Evolutionary conservation across 2,113 vertebrate species (phyloP), one percentile per base, ranked within the genome.

Genomic region (Mionectes macconnelli): DNA sequence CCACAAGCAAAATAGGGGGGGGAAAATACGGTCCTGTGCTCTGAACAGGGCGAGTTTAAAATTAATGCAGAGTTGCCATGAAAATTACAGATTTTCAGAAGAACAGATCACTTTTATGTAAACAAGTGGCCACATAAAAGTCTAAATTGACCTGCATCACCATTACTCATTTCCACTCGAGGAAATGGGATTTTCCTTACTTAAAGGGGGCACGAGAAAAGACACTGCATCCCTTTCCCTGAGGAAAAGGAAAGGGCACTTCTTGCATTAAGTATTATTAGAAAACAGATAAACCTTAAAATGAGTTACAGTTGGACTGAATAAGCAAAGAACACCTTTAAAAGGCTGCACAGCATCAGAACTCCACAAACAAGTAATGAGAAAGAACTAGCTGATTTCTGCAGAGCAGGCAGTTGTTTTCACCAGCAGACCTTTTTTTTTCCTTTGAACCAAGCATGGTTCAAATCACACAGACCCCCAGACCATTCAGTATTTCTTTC

Each of bases 141-240:
- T 69, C 68, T 70, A 49, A 89, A 64, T 8, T 87, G 93, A 89
- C 68, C 90, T 68, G 72, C 86, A 95, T 57, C 80, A 82, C 39
- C 86, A 93, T 90, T 95, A 89, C 64, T 93, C 85, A 94, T 82
- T 72, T 94, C 69, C 85, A 87, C 25, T 14, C 49, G 64, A 90
- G 69, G 94, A 95, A 96, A 90, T 8, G 3, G 64, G 55, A 68
- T 84, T 94, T 90, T 84, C 94, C 92, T 94, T 90, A 90, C 55
- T 80, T 40, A 72, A 63, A 56, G 24, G 6, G 6, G 11, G 10
- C 7, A n/a, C 19, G 45, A 45, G 42, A 53, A 76, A 42, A 37
- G 70, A 77, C 49, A 66, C 35, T 44, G 21, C 60, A 95, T 82
- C 69, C 59, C 72, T 90, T 75, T 75, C 67, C 62, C 83, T 25